A percentile compares a stretch with the other conserved stretches of the same genome.
Conservation (phyloP, 2,888 invertebrate genomes). For the Helleia helle region DNA sequence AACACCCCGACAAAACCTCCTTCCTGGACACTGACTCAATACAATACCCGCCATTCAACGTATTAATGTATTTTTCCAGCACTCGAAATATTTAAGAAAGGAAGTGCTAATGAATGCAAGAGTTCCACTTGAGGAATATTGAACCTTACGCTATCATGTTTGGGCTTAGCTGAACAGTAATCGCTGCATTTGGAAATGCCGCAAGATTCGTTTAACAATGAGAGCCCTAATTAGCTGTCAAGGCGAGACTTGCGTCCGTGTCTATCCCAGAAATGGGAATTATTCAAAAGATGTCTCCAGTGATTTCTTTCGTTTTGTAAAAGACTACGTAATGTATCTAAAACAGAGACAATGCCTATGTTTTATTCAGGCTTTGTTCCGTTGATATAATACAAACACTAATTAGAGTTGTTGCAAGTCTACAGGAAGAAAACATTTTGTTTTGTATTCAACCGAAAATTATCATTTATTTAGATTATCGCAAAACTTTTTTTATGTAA, state of each 20-base stretch:
- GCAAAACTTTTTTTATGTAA: no score
- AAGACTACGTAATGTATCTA: conserved; percentile 35
- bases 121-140: conserved; percentile 27
- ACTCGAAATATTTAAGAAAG: conserved; percentile 66
- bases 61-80: conserved; percentile 72
- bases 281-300: conserved; percentile 67
- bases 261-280: conserved; percentile 64
- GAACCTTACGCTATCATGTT: conserved; percentile 30
- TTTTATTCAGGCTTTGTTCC: conserved; percentile 27
- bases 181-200: conserved; percentile 28
- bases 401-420: conserved; percentile 4
- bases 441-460: no score
- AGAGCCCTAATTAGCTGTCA: conserved; percentile 71
- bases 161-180: conserved; percentile 29
- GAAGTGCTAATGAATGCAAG: conserved; percentile 53
- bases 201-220: conserved; percentile 68
- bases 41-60: conserved; percentile 63
- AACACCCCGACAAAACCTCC: conserved; percentile 64
- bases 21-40: conserved; percentile 72
- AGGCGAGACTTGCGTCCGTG: conserved; percentile 49
- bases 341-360: conserved; percentile 26
- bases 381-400: conserved; percentile 1
- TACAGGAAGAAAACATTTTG: no score
- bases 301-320: conserved; percentile 63
- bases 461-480: no score